phyloP scores from a whole-genome alignment of 1,140 invertebrate species.

The Trichonephila clavipes region DNA sequence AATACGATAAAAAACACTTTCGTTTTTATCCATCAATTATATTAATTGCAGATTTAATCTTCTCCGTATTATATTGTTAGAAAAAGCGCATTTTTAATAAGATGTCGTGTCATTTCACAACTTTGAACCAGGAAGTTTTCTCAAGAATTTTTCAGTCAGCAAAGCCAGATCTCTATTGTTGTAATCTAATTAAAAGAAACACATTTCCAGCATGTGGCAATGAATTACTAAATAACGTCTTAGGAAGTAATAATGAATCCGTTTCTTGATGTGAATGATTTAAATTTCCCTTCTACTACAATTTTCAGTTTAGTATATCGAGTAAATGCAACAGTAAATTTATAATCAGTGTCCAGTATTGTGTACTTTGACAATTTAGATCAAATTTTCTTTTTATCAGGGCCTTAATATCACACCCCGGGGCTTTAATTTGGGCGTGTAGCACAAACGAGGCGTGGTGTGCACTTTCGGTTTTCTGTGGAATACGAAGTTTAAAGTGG shows the following conservation, averaged over 20 bases:
- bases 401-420: constrained; percentile 20
- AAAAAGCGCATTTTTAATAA: too few relatives aligned
- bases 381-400: background rate
- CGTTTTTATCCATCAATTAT: too few relatives aligned
- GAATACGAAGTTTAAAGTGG: constrained; percentile 3
- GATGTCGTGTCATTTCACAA: too few relatives aligned
- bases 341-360: background rate
- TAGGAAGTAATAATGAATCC: background rate
- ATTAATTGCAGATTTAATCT: too few relatives aligned
- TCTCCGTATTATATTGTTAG: too few relatives aligned
- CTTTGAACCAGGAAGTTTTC: too few relatives aligned
- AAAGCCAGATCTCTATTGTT: too few relatives aligned
- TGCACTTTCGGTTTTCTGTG: constrained; percentile 8
- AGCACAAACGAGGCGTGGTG: background rate
- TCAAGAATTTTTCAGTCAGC: too few relatives aligned
- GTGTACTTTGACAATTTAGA: constrained; percentile 13
- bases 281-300: background rate
- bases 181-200: too few relatives aligned
- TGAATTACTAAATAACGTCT: too few relatives aligned
- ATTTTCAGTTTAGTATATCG: background rate
- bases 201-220: too few relatives aligned
- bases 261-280: background rate
- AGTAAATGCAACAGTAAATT: background rate
- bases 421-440: background rate
- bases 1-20: too few relatives aligned